Base-by-base conservation (phyloP, 2,888 invertebrate genomes). In the Linyphia triangularis region DNA sequence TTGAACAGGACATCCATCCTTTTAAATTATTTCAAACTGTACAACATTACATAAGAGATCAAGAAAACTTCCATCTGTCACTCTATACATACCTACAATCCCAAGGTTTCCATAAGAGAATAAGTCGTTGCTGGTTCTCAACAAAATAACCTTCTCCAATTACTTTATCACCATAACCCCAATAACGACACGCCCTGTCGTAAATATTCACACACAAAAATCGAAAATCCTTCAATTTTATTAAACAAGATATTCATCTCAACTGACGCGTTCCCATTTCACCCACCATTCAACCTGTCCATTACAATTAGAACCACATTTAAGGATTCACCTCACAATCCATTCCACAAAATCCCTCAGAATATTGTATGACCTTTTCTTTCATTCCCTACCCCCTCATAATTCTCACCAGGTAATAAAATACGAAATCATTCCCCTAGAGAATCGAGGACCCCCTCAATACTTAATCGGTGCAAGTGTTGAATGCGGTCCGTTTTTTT, bases 321-420 rank as follows among this genome's bases (percentile, higher is more conserved):
- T 51, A 51, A 33, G 9, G 33, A 33, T 51, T 13, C 13, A 51
- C 51, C 13, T 51, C 51, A 51, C 51, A 51, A 51, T 51, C 51
- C 51, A 51, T 51, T 30, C 37, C 22, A n/a, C n/a, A 19, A 37
- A 69, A 19, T 22, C 19, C 69, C 69, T 33, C 33, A 4, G 5
- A 13, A 9, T 22, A 69, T 69, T 28, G 16, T 26, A 33, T 69
- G 37, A 5, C 69, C 69, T 69, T 19, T 33, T 9, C 43, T 72
- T 43, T 4, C 9, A n/a, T 69, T 19, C 43, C n/a, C 51, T 13
- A 5, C n/a, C 5, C 2, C 33, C 7, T 28, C 61, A 72, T 33
- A 33, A 33, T 33, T 33, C 33, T 65, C 78, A n/a, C 65, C 22
- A 84, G 77, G 84, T 85, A 77, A 85, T 85, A 67, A 85, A 85